Base-by-base conservation (phyloP, 30 jellyfish, hydroid and myxozoan species). In the Aurelia sp. region DNA sequence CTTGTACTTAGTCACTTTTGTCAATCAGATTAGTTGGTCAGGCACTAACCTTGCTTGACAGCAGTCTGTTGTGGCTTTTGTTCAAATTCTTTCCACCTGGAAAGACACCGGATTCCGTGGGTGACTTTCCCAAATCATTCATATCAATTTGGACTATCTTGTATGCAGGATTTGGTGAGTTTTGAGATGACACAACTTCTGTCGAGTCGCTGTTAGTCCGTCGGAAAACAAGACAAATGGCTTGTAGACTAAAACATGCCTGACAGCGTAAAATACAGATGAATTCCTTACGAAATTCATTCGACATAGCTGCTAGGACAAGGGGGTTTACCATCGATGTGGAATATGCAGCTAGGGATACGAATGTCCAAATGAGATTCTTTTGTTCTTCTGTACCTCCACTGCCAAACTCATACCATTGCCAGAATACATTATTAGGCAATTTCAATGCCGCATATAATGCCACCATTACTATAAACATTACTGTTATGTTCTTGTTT, bases 401-500 rank as follows among this genome's bases (percentile, higher is more conserved):
- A 48, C 92, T 70, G 15, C 90, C 96, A 55, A 88, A 88, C 71
- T 78, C 96, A 40, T 53, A 40, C 92, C 91, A 88, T 31, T 75
- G 83, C 96, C 96, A 88, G 65, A 88, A 79, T 17, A 79, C 73
- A 71, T 88, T 88, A 59, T 88, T 88, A 2, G 96, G 96, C 64
- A 88, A 63, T 53, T 88, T 88, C 84, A 88, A 50, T n/a, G 76
- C 52, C 30, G 89, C 89, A 48, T 88, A 88, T 13, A 78, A 33
- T 11, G 92, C 40, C 21, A 88, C 90, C 89, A 88, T 88, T 21
- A 79, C 96, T 6, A 88, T 79, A 33, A 85, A 85, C 83, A 66
- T 85, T 71, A 44, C 37, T 15, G 94, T 85, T 18, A 85, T 74
- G 33, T 66, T 73, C 23, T 65, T 51, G 52, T 85, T 85, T 66